Evolutionary conservation across 2,113 vertebrate species (phyloP), one percentile per base, ranked within the genome.

Genomic region (Erythrocercus mccallii): DNA sequence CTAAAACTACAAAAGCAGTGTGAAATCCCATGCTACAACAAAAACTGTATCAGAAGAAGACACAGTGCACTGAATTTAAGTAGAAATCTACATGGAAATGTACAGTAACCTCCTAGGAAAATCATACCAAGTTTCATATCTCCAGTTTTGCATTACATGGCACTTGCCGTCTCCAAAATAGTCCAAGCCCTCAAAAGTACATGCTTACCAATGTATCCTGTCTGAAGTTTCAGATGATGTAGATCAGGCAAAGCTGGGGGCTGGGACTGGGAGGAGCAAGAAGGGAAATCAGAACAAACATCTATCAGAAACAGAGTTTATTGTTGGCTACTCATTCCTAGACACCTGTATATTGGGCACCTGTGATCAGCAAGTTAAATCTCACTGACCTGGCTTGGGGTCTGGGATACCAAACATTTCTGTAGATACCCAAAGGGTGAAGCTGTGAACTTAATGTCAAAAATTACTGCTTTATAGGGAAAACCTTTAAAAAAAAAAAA

Each of bases 1-100:
- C 91, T 96, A 86, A 93, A 94, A 88, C 88, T 64, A 96, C 88
- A 95, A 96, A 96, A 90, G 82, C 56, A 90, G 60, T 60, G 30
- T 78, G 56, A 96, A 93, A 93, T 60, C 47, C 80, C 80, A 81
- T 44, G 44, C n/a, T 81, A 60, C 56, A 86, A 92, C 14, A 94
- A 90, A 92, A 94, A 81, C 35, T 48, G 62, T 82, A 92, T 45
- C 47, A 78, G 48, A 76, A 27, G 37, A 91, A 27, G 37, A 91
- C 48, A 87, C 54, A 80, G 35, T 23, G 30, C 71, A 81, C 16
- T 78, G 88, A 83, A 93, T 83, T 92, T 78, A 61, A 86, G 71
- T 6, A 79, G 35, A 93, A 92, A 86, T 88, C 71, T 44, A 61
- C 8, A 69, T 5, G 22, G 85, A 82, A 87, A 87, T 2, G 15